Evolutionary conservation across 1,140 invertebrate species (phyloP), one percentile per base, ranked within the genome.

Genomic region (Bombyx mori): DNA sequence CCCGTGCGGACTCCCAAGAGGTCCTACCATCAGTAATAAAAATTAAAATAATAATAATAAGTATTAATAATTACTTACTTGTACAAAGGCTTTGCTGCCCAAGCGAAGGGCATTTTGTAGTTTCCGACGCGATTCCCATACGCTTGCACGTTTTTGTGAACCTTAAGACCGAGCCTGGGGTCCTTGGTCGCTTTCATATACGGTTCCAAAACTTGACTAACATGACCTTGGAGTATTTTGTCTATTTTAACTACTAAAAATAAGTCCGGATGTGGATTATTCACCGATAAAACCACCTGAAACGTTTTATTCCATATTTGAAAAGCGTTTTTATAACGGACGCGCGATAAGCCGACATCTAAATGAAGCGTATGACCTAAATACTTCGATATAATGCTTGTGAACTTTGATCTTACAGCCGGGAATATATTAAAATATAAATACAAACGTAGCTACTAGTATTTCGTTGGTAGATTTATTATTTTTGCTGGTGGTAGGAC

Each of bases 31-130:
- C 9, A 52, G 42, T 52, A 35, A 35, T 8, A 35, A 52, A 52
- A 22, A 6, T 35, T 26, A 42, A 8, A 52, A 52, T 6, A 18
- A 18, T 18, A 18, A 18, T 18, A 52, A 42, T 7, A 42, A 3
- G 6, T 52, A 42, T 52, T 42, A 42, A 8, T 9, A 8, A 42
- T 42, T 51, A 48, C 71, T 73, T 77, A 90, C 89, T 84, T 90
- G 83, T 96, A 97, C 44, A 97, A 83, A 44, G 95, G 94, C 62
- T 94, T 92, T 2, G 96, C 96, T 46, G 95, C 92, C 97, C 97
- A 99, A 12, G 95, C 97, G 87, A 99, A 97, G 3, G 97, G 97
- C 95, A 98, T 98, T 67, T 95, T 91, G 84, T 98, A 98, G 71
- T 93, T 93, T 6, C 96, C 96, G 63, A 98, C 91, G 72, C 93